Conservation (phyloP, 92 coral and sea anemone genomes). For the Actinostola sp. region DNA sequence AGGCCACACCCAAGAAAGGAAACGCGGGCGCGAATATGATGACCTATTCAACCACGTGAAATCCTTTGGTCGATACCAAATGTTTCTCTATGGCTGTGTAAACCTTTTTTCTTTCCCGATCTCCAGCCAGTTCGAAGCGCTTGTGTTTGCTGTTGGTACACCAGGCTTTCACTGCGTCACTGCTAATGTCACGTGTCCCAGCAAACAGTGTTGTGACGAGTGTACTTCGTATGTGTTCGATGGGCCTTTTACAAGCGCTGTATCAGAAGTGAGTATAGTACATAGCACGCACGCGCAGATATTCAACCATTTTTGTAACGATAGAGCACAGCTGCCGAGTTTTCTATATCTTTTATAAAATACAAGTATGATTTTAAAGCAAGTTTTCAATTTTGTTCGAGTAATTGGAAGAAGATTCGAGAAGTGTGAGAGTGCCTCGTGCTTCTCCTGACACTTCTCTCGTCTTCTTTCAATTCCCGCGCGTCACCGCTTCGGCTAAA, state of each 20-base stretch:
- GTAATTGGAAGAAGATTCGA: too few relatives aligned
- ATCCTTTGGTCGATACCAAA: conserved; percentile 44
- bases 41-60: conserved; percentile 31
- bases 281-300: too few relatives aligned
- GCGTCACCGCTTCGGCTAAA: too few relatives aligned
- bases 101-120: conserved; percentile 8
- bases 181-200: conserved; percentile 51
- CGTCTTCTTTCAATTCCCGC: too few relatives aligned
- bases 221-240: conserved; percentile 43
- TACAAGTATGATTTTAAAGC: too few relatives aligned
- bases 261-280: conserved; percentile 32
- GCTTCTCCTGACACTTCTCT: too few relatives aligned
- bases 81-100: conserved; percentile 6
- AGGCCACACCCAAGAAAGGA: background rate
- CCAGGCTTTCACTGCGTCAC: conserved; percentile 58
- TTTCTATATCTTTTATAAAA: too few relatives aligned
- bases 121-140: conserved; percentile 24
- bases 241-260: conserved; percentile 45
- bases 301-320: too few relatives aligned
- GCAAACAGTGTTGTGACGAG: conserved; percentile 45
- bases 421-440: too few relatives aligned
- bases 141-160: conserved; percentile 44
- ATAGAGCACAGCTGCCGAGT: too few relatives aligned
- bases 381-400: too few relatives aligned
- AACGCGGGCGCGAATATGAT: conserved; percentile 20